phyloP scores from a whole-genome alignment of 2,797 vertebrate species.

The Myiotriccus ornatus region DNA sequence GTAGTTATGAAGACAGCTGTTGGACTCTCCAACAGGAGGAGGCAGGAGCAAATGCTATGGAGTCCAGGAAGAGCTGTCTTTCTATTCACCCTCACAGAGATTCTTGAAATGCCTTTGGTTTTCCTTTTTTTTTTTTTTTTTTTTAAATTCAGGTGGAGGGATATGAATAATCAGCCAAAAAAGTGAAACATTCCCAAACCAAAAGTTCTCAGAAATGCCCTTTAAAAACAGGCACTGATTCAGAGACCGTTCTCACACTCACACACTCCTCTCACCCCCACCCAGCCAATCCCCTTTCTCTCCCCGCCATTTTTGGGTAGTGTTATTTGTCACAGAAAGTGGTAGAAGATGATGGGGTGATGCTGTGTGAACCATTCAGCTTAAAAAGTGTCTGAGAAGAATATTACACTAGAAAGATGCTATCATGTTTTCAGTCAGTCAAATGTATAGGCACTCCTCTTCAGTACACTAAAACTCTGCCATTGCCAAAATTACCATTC shows the following conservation, averaged over 20 bases:
- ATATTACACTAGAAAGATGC: background rate
- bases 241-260: background rate
- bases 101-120: background rate
- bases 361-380: background rate
- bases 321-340: background rate
- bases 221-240: background rate
- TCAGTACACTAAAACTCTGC: background rate
- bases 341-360: background rate
- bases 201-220: background rate
- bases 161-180: conserved; percentile 24
- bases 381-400: background rate
- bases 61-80: background rate
- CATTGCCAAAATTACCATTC: background rate
- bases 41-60: background rate
- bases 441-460: background rate
- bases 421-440: background rate
- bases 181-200: background rate
- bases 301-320: background rate
- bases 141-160: background rate
- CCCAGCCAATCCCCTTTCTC: background rate
- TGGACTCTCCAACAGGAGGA: background rate
- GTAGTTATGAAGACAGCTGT: conserved; percentile 73
- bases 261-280: background rate
- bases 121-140: background rate
- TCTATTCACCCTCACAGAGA: conserved; percentile 9